Base-by-base conservation (phyloP, 37 sponge, comb jelly and placozoan species). In the Beroe ovata region DNA sequence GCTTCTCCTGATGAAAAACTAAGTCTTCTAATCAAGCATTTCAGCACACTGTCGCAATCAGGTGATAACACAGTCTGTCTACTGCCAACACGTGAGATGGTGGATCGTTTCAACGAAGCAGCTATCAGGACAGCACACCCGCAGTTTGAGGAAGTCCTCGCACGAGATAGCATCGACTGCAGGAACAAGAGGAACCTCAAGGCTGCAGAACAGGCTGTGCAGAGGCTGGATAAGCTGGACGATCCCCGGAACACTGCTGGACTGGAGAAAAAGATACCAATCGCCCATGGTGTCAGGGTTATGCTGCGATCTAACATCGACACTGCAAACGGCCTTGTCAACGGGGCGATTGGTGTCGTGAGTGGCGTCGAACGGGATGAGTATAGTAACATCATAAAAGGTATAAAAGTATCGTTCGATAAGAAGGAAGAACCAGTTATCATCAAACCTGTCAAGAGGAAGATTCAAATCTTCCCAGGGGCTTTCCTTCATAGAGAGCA, bases 191-290 rank as follows among this genome's bases (percentile, higher is more conserved):
- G 63, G 8, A 4, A 28, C 8, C 4, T 28, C 28, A 21, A 25
- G 28, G 6, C 3, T 62, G 63, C 63, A 62, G 19, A 62, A 25
- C 8, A 14, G 36, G 71, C 71, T 29, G 38, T 69, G 3, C 3
- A 8, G 20, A 69, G 32, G 38, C 36, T 69, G 8, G 71, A 69
- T 69, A 69, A 69, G 25, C 36, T 69, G 71, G 36, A 69, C 8
- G 71, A 69, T 35, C 20, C 71, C 1, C 18, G 71, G 35, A 69
- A 69, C 20, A 69, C 71, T 16, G 71, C 71, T 21, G 71, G 38
- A 16, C 36, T 69, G 38, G 71, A 69, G 32, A 29, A 69, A 28
- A 6, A 8, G 6, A 34, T 69, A 3, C 4, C 6, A 11, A 6
- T 69, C 6, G 8, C 38, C 4, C 4, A 8, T 35, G 38, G 38